Evolutionary conservation across 2,113 vertebrate species (phyloP), one percentile per base, ranked within the genome.

Genomic region (Pelvicachromis taeniatus): DNA sequence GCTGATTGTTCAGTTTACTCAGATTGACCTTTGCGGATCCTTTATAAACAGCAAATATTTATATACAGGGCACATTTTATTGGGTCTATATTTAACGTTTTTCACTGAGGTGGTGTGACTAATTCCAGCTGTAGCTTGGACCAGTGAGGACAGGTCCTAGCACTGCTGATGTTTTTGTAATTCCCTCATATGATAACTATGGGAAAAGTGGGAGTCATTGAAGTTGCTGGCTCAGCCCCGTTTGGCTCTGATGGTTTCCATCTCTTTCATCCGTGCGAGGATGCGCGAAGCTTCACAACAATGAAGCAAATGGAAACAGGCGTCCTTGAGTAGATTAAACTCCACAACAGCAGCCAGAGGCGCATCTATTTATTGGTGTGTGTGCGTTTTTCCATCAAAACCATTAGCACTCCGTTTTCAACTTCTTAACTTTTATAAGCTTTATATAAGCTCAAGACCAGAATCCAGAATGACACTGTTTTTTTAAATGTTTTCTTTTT

Each of bases 341-440:
- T 79, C 23, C 17, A 78, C 81, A 80, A 63, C 80, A 75, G 81
- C 88, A 85, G 88, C 87, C 80, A 82, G 21, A 84, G 52, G 19
- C 11, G 16, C 77, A 23, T 35, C 81, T 65, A 33, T 91, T 90
- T 83, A 81, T 90, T 65, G 5, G 29, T 81, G 63, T 87, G 63
- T 87, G 86, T 84, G 63, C 33, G 7, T 91, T 93, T 63, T 93
- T 91, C 82, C 85, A 85, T 88, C 31, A 19, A 40, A 45, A 87
- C 83, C 82, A 90, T 93, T 87, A 85, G 84, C 89, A 59, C 75
- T 80, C 55, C 75, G 40, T 85, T 85, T 80, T 90, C 80, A 84
- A 86, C 89, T 89, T 81, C 78, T 91, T 92, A 88, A 91, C 73
- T 92, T 95, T 95, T 86, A 94, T 52, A 80, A 86, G 83, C 77